Conservation (phyloP, 2,888 invertebrate genomes). For the Pandemis heparana region DNA sequence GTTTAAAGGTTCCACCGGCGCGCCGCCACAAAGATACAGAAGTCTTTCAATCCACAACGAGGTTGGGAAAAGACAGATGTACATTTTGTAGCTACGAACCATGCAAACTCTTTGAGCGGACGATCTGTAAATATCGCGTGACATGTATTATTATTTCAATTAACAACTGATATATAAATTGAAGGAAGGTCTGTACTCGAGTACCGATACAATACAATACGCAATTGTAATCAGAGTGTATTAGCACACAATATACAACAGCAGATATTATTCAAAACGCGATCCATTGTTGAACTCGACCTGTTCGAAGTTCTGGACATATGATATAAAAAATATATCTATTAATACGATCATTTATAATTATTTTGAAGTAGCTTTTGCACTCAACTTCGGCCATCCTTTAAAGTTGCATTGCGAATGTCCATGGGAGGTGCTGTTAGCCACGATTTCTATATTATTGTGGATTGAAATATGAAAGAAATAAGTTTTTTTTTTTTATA, state of each 20-base stretch:
- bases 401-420: no score
- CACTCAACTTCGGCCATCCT: no score
- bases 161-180: constrained; percentile 1
- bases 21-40: not conserved
- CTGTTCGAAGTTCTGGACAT: constrained; percentile 36
- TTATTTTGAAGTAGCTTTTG: no score
- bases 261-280: constrained; percentile 43
- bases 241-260: constrained; percentile 51
- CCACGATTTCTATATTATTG: no score
- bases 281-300: constrained; percentile 45
- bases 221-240: constrained; percentile 46
- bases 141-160: constrained; percentile 5
- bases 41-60: not conserved
- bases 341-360: not conserved
- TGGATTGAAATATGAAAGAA: no score
- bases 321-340: constrained; percentile 8
- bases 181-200: not conserved
- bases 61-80: not conserved
- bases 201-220: constrained; percentile 30
- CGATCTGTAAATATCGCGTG: not conserved
- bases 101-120: not conserved
- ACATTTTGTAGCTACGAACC: not conserved
- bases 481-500: no score
- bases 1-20: not conserved
- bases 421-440: no score